Conservation (phyloP, 2,888 invertebrate species). For the Meliscaeva auricollis region DNA sequence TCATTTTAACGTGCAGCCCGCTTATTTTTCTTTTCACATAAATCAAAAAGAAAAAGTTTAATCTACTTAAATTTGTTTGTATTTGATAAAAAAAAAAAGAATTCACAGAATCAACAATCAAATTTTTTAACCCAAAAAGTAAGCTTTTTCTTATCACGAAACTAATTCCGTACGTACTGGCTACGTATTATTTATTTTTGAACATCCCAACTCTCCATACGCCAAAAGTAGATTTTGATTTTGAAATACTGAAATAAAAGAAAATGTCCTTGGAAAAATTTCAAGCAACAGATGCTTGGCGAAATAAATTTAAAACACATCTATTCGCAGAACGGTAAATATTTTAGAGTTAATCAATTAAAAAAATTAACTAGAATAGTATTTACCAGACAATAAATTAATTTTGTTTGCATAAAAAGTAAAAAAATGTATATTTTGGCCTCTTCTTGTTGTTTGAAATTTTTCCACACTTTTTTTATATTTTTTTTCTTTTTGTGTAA, state of each 20-base stretch:
- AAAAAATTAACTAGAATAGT: slow-evolving; percentile 34
- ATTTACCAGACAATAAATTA: not conserved
- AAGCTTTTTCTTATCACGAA: too few species aligned
- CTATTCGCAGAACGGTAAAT: slow-evolving; percentile 82
- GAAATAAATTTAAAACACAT: slow-evolving; percentile 80
- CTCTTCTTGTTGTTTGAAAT: slow-evolving; percentile 65
- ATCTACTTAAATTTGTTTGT: too few species aligned
- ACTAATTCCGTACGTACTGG: slow-evolving; percentile 47
- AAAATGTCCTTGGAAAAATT: slow-evolving; percentile 82
- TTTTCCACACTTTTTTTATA: slow-evolving; percentile 59
- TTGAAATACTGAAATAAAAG: slow-evolving; percentile 1
- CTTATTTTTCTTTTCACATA: too few species aligned
- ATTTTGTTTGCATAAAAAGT: slow-evolving; percentile 21
- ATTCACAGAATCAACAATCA: too few species aligned
- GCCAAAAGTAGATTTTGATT: slow-evolving; percentile 54
- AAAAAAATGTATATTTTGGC: not conserved
- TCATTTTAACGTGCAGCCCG: too few species aligned
- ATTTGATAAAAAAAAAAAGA: too few species aligned
- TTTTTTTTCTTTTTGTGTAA: not conserved
- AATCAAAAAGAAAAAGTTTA: too few species aligned
- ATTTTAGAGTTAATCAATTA: slow-evolving; percentile 43
- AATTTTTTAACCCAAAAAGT: too few species aligned
- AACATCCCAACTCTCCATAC: not conserved
- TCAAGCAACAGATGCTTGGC: slow-evolving; percentile 81
- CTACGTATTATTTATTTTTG: slow-evolving; percentile 11